Evolutionary conservation across 2,113 vertebrate genomes (phyloP), one percentile per base, ranked within the genome.

Genomic region (Heterochromis multidens): DNA sequence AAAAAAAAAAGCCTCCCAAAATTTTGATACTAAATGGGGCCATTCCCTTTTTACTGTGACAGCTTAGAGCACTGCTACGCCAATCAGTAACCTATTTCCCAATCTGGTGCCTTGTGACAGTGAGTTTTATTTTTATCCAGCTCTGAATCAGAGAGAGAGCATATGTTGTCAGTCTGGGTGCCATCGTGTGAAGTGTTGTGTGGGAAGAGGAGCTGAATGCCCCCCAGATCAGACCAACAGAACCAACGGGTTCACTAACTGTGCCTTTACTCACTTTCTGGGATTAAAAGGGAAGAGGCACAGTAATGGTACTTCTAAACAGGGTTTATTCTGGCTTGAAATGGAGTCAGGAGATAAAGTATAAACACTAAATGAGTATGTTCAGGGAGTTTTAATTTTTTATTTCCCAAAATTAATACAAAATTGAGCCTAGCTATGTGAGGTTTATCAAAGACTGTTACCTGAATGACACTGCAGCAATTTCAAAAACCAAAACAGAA

Each of bases 51-150:
- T 91, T 85, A 89, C 88, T 89, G 88, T 87, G 81, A 88, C 83
- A 87, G 88, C 87, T 92, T 89, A 93, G 77, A 92, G 93, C 77
- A 9, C 86, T 84, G 84, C 85, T 90, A 84, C 88, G 84, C 87
- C 87, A 78, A 94, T 92, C 91, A 49, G 90, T 96, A 96, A 96
- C 95, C 95, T 89, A 96, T 94, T 96, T 96, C 93, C 94, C 95
- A 91, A 96, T 96, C 95, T 96, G 96, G 93, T 91, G 93, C 94
- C 94, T 94, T 93, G 94, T 94, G 94, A 92, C 91, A 91, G 91
- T 88, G 90, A 91, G 91, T 94, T 94, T 95, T 96, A 96, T 96
- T 96, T 96, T 95, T 94, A 95, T 94, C 90, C 92, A 91, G 87
- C 85, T 94, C 91, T 87, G 91, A 94, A 90, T 95, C 91, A 85